Base-by-base conservation (phyloP, 1,140 invertebrate genomes). In the Calosoma granatense region DNA sequence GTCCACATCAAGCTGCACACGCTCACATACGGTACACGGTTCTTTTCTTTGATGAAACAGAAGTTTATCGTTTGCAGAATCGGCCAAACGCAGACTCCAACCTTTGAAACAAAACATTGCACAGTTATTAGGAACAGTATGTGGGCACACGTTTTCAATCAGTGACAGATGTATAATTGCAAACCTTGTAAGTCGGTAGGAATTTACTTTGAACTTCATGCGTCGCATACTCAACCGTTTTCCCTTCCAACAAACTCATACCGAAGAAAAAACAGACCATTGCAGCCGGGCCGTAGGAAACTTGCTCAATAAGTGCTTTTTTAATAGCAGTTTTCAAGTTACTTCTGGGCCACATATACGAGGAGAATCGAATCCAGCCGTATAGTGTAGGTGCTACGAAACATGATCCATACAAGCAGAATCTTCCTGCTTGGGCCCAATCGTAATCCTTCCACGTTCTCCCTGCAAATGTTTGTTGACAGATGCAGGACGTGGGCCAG, bases 1-100 rank as follows among this genome's bases (percentile, higher is more conserved):
- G 87, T 89, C 90, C 90, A 93, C 58, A 89, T 70, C 53, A 92
- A 78, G 72, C 88, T 91, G 66, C 87, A 90, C 14, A 84, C 68
- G 66, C 88, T 89, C 20, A 90, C 88, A 66, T 89, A 89, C n/a
- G 86, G 78, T 12, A 92, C 86, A 59, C 89, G 78, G 72, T 93
- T 90, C 62, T 79, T 79, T 67, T 91, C 86, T 21, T 84, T 80
- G 54, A 93, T 77, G 23, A 88, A 72, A 11, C 81, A 78, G 64
- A 90, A 92, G 65, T 93, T 93, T 1, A 92, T 73, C 20, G 89
- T 87, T 72, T 92, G 89, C 22, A 92, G 67, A 54, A 87, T 64
- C 26, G 89, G 89, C 90, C 90, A 93, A 15, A 90, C 76, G 59
- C 82, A 87, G 22, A 85, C 74, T 47, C 82, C 88, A 59, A 89